Percentiles rank a stretch among this genome's conserved stretches.
Evolutionary conservation across 2,113 vertebrate species (phyloP).

Genomic region (Sinocyclocheilus anophthalmus): DNA sequence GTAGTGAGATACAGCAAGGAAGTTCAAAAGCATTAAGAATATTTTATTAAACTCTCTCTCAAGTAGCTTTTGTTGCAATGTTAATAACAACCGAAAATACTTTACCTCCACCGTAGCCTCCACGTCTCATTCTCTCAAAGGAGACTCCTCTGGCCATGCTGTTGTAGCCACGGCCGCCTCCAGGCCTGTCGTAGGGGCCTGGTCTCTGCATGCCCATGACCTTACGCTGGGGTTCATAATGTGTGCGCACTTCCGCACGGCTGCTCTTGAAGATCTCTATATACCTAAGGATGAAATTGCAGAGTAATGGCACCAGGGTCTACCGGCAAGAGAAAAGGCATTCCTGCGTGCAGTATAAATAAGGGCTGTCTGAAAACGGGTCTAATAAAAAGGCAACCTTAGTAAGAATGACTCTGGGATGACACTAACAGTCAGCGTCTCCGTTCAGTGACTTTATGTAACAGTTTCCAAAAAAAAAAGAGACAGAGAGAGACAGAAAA

Average conservation of each 20-base stretch:
- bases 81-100: background rate
- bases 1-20: background rate
- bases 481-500: constrained; percentile 47
- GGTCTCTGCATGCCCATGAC: constrained; percentile 96
- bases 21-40: no score
- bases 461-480: constrained; percentile 44
- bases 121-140: constrained; percentile 93
- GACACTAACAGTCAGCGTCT: constrained; percentile 47
- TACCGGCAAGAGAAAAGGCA: constrained; percentile 23
- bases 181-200: constrained; percentile 93
- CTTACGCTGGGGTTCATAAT: constrained; percentile 96
- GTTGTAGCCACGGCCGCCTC: constrained; percentile 90
- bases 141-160: constrained; percentile 88
- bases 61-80: constrained; percentile 30
- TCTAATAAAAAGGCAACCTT: constrained; percentile 32
- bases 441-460: constrained; percentile 30
- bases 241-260: constrained; percentile 95
- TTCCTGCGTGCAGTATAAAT: constrained; percentile 46
- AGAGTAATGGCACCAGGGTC: constrained; percentile 55
- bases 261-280: constrained; percentile 99
- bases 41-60: no score
- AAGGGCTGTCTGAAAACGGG: constrained; percentile 16
- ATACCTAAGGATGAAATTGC: constrained; percentile 84
- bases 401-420: constrained; percentile 32
- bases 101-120: constrained; percentile 92